Base-by-base conservation (phyloP, 2,113 vertebrate species). In the Rhineura floridana region DNA sequence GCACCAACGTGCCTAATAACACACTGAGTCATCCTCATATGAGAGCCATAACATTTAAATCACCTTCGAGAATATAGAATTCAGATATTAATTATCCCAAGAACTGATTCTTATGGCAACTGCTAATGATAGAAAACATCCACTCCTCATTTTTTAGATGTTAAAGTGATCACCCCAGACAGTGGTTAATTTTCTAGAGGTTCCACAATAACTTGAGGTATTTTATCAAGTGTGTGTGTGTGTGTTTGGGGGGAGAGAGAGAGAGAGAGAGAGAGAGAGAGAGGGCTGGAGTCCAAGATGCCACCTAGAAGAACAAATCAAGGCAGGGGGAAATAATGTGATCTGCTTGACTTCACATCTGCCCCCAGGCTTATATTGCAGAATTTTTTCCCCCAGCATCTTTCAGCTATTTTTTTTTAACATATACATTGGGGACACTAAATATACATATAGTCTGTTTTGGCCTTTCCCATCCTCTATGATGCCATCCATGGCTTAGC, bases 351-450 rank as follows among this genome's bases (percentile, higher is more conserved):
- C 85, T 94, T 95, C 92, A 93, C 90, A 93, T 94, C 88, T 95
- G 92, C 92, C 92, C 92, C 72, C 93, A 82, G 92, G 90, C 94
- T 87, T 67, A 95, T 93, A 79, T 95, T 94, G 90, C 91, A 95
- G 93, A 75, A 93, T 92, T 95, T 90, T 92, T 94, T 91, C 89
- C 91, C 87, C 91, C n/a, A n/a, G n/a, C 88, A 83, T 80, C 30
- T 90, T 90, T 85, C 76, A 78, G 6, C 84, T 67, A 23, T 44
- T 11, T 1, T 93, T 92, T 86, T 94, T 91, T 90, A 91, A 90
- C 88, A 90, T 92, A 84, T 84, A 91, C 84, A 85, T n/a, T 95
- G 87, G 85, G 75, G 87, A 88, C 92, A 91, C 92, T 91, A 86
- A 36, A 90, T 73, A 30, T 84, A 90, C 84, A 67, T 89, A 90